Evolutionary conservation across 2,888 invertebrate genomes (phyloP).

Genomic region (Phania funesta): DNA sequence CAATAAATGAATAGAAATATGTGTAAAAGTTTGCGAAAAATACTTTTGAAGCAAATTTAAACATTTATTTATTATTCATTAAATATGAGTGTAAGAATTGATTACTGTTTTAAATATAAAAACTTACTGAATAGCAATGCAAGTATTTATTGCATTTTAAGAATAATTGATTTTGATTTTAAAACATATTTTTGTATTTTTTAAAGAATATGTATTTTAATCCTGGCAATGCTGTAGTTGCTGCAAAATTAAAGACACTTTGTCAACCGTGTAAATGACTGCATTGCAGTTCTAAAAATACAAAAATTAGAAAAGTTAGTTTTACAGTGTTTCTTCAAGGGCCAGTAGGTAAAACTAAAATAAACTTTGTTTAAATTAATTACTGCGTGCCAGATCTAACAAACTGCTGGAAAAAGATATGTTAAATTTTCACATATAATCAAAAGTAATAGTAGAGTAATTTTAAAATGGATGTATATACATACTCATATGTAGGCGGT

Average conservation of each 20-base stretch:
- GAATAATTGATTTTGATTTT: slow-evolving; percentile 10
- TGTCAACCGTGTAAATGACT: slow-evolving; percentile 25
- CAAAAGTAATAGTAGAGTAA: too few relatives aligned
- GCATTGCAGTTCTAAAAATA: slow-evolving; percentile 22
- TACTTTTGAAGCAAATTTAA: slow-evolving; percentile 14
- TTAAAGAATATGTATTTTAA: too few relatives aligned
- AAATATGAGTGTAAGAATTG: neutral
- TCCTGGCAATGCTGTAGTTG: neutral
- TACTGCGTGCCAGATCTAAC: neutral
- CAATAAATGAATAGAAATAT: neutral
- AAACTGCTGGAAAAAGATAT: too few relatives aligned
- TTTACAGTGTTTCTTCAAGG: neutral
- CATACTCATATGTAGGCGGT: too few relatives aligned
- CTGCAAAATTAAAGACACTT: neutral
- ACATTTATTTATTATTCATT: slow-evolving; percentile 11
- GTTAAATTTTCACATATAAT: too few relatives aligned
- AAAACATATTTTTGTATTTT: too few relatives aligned
- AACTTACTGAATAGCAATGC: too few relatives aligned
- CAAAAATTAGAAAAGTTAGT: slow-evolving; percentile 14
- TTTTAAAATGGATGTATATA: too few relatives aligned
- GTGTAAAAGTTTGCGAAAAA: neutral
- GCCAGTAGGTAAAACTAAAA: neutral
- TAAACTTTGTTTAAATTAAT: neutral
- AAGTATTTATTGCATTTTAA: neutral
- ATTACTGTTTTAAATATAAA: neutral